Conservation (phyloP, 1,140 invertebrate species). For the Cydia pomonella region DNA sequence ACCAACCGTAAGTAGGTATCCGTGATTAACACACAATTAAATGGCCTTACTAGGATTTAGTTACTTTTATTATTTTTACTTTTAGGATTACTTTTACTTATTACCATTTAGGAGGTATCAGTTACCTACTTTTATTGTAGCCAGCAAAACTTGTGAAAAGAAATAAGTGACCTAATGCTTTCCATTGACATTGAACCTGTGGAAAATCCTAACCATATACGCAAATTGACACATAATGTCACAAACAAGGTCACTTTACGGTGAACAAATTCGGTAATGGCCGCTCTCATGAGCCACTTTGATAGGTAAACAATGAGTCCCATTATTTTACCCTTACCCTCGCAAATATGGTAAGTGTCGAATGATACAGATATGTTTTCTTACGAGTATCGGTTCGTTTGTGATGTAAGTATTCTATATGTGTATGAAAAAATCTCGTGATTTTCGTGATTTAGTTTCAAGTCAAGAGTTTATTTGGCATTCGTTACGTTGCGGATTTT, state of each 20-base stretch:
- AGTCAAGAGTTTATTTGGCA: no score
- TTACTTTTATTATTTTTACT: no score
- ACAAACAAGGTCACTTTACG: constrained; percentile 10
- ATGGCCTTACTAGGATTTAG: no score
- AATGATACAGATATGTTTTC: constrained; percentile 22
- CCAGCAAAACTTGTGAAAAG: no score
- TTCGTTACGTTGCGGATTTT: no score
- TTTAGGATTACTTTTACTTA: no score
- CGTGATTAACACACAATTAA: no score
- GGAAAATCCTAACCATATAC: not conserved
- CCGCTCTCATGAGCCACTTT: not conserved
- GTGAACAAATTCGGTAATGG: constrained; percentile 33
- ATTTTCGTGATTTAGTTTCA: not conserved
- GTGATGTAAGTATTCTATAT: not conserved
- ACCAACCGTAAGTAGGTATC: no score
- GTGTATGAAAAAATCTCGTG: not conserved
- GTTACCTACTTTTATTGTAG: no score
- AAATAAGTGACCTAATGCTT: not conserved
- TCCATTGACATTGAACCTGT: not conserved
- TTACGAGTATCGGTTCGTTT: not conserved
- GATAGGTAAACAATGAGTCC: constrained; percentile 1
- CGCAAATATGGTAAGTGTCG: constrained; percentile 22
- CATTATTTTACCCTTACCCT: constrained; percentile 28
- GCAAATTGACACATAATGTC: constrained; percentile 14
- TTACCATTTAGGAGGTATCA: no score